phyloP scores from a whole-genome alignment of 2,888 invertebrate genomes.

The Frankliniella fusca region DNA sequence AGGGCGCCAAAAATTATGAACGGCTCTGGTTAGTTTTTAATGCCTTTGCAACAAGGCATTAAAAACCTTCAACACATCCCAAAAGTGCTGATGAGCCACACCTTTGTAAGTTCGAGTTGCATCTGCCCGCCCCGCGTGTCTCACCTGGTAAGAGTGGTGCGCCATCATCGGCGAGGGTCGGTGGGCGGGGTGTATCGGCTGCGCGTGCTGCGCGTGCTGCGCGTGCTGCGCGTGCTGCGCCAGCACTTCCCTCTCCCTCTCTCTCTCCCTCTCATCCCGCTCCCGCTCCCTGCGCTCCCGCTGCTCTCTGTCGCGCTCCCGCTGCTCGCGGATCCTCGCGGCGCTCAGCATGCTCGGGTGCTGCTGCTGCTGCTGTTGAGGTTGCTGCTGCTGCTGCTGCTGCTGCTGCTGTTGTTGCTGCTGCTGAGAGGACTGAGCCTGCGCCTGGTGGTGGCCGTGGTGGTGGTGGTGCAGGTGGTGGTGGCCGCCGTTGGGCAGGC shows the following conservation, averaged over 20 bases:
- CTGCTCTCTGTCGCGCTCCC: conserved; percentile 43
- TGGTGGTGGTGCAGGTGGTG: conserved; percentile 39
- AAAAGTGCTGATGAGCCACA: too few species aligned
- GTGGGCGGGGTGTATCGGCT: conserved; percentile 2
- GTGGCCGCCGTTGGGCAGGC: conserved; percentile 37
- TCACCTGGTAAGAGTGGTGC: conserved; percentile 14
- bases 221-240: not conserved
- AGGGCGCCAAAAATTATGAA: not conserved
- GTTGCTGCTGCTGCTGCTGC: conserved; percentile 33
- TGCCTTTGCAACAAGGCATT: not conserved
- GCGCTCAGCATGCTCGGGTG: conserved; percentile 49
- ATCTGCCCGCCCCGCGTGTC: not conserved
- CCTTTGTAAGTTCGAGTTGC: not conserved
- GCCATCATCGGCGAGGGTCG: conserved; percentile 1
- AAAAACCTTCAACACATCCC: too few species aligned
- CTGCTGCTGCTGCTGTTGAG: conserved; percentile 40
- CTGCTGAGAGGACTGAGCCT: conserved; percentile 48
- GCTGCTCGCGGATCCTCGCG: conserved; percentile 46
- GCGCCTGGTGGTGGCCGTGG: conserved; percentile 46
- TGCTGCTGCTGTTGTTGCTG: conserved; percentile 35
- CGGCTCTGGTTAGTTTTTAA: not conserved
- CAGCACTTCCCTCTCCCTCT: conserved; percentile 46
- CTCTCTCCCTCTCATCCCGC: conserved; percentile 48
- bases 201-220: not conserved
- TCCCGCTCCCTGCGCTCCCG: conserved; percentile 33